Evolutionary conservation across 2,113 vertebrate genomes (phyloP), one percentile per base, ranked within the genome.

Genomic region (Halcyon senegalensis): DNA sequence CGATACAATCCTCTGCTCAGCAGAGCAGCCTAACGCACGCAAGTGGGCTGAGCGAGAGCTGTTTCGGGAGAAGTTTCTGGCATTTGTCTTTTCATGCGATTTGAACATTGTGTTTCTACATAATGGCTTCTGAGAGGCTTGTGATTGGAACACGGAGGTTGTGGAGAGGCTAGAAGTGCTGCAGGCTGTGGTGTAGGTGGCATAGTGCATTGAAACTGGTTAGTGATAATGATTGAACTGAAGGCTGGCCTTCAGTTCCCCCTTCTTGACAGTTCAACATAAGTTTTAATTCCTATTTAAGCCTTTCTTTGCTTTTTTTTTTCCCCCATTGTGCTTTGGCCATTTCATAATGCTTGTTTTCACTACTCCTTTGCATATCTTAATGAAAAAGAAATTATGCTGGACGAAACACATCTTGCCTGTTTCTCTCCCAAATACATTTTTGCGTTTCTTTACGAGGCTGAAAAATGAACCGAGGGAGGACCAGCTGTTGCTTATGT

Each of bases 401-500:
- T 76, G 73, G 69, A 43, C 62, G 84, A 87, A 62, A 83, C 74
- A 77, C 85, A 75, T 64, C 30, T 78, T 75, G 20, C n/a, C 70
- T 91, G 2, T 62, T 91, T 91, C 89, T 55, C 41, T 56, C 66
- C 53, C 62, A 64, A 15, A 84, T 91, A 50, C 6, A 27, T 73
- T 79, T 75, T 81, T 93, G 41, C 25, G 24, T 62, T 92, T 92
- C 50, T 87, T 95, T 43, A 55, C 84, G 51, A 93, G 55, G 30
- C 66, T 75, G 48, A 95, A 90, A 94, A 92, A 84, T 79, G 56
- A 94, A 64, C 39, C 60, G 75, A 44, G 80, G 90, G 92, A 78
- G 4, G 3, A 84, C 48, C 92, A 94, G 89, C 94, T 97, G 85
- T 96, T 96, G 66, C 90, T 94, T 93, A n/a, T 66, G 63, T 72